Evolutionary conservation across 1,140 invertebrate genomes (phyloP), one percentile per base, ranked within the genome.

Genomic region (Physella acuta): DNA sequence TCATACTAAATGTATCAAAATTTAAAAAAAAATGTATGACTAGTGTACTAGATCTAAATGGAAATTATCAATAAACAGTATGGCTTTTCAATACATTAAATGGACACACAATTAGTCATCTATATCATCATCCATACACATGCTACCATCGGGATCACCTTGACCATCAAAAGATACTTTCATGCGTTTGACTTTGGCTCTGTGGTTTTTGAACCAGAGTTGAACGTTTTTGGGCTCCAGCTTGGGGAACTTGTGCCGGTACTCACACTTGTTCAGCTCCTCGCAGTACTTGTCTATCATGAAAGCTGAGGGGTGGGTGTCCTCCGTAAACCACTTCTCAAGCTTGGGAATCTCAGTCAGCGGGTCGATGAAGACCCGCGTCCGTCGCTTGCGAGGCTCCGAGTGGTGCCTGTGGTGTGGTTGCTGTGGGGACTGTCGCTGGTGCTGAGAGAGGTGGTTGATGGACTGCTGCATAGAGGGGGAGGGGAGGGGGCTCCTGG

Each of bases 331-430:
- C 95, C 96, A 98, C 79, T 94, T 93, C 82, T 98, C 96, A 67
- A 99, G 87, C 74, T 94, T 90, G 3, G 96, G 96, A 56, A 99
- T 96, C 88, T 99, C 97, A 30, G 94, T 95, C 17, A 98, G 93
- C 0, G 96, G 97, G 86, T 99, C 97, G 75, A 99, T 99, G 83
- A 99, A 99, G n/a, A 96, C 98, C 71, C 97, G 89, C 84, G 97
- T 98, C 39, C 96, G 89, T 84, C 94, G 88, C 62, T 94, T 89
- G 81, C 80, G 75, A 2, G 70, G 63, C 51, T 75, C 71, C 2
- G 68, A 58, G n/a, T 68, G 61, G 53, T 69, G 66, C 36, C 58
- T 44, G 14, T 31, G 55, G 63, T 44, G 71, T 55, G 33, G 64
- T n/a, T 67, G 70, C n/a, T 73, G 67, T 53, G 71, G 70, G 52